Evolutionary conservation across 1,140 invertebrate species (phyloP).

Genomic region (Subanguina moxae): DNA sequence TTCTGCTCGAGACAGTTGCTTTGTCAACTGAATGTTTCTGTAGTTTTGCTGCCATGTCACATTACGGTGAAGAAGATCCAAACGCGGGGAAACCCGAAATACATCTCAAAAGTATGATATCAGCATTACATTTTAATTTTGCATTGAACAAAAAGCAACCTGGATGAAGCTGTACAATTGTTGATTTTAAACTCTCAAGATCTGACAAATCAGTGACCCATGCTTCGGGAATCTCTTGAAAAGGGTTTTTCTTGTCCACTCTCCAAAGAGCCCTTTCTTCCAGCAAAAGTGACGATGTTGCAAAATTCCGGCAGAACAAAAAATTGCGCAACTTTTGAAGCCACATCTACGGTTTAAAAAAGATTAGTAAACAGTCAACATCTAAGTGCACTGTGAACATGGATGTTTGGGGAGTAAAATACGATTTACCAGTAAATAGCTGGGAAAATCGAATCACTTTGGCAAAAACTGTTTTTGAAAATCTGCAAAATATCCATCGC

Average conservation of each 20-base stretch:
- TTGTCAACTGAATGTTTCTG: constrained; percentile 71
- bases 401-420: too few species aligned
- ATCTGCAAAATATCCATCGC: too few species aligned
- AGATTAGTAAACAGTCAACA: too few species aligned
- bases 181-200: constrained; percentile 73
- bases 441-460: too few species aligned
- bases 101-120: constrained; percentile 54
- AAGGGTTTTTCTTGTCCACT: constrained; percentile 38
- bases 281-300: background rate
- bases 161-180: constrained; percentile 81
- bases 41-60: constrained; percentile 82
- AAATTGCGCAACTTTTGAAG: background rate
- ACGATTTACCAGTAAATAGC: too few species aligned
- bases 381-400: too few species aligned
- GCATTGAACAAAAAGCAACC: constrained; percentile 63
- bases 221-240: constrained; percentile 64
- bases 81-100: constrained; percentile 62
- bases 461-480: too few species aligned
- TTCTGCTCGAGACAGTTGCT: constrained; percentile 73
- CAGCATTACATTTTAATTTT: constrained; percentile 3
- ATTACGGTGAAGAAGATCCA: constrained; percentile 84
- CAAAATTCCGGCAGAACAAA: constrained; percentile 5
- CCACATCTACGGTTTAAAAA: too few species aligned
- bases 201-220: constrained; percentile 87
- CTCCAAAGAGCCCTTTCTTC: constrained; percentile 29